Conservation (phyloP, 2,113 vertebrate genomes). For the Ammodytes dubius region DNA sequence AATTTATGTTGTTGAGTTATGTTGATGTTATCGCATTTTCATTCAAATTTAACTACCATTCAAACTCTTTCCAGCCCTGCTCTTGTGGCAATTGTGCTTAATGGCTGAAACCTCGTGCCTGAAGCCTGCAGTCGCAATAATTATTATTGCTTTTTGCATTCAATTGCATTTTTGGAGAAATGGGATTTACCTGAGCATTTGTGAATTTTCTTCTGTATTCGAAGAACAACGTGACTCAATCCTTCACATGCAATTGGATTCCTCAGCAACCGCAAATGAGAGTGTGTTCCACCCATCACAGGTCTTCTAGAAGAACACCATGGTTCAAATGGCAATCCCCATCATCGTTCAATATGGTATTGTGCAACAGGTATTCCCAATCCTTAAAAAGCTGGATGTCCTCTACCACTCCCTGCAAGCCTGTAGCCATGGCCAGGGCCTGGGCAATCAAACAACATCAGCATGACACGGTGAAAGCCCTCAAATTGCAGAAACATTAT, state of each 20-base stretch:
- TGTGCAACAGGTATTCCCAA: neutral
- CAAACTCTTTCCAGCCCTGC: constrained; percentile 1
- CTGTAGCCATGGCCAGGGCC: neutral
- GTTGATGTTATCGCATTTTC: constrained; percentile 33
- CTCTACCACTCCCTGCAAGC: neutral
- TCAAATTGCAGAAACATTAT: neutral
- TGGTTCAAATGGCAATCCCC: neutral
- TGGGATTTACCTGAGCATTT: neutral
- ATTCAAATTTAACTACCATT: constrained; percentile 37
- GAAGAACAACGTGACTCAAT: neutral
- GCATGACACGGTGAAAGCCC: neutral
- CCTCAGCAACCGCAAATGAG: neutral
- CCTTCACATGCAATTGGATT: neutral
- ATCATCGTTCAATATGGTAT: neutral
- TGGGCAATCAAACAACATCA: neutral
- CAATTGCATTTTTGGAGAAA: neutral
- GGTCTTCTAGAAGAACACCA: neutral
- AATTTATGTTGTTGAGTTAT: constrained; percentile 15
- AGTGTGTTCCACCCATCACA: neutral
- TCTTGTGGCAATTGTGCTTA: neutral
- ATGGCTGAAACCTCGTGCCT: neutral
- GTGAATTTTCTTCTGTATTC: neutral
- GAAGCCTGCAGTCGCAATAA: neutral
- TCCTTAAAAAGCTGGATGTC: neutral
- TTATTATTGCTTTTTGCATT: neutral